Evolutionary conservation across 2,888 invertebrate species (phyloP).

Genomic region (Tenthredo amoena): DNA sequence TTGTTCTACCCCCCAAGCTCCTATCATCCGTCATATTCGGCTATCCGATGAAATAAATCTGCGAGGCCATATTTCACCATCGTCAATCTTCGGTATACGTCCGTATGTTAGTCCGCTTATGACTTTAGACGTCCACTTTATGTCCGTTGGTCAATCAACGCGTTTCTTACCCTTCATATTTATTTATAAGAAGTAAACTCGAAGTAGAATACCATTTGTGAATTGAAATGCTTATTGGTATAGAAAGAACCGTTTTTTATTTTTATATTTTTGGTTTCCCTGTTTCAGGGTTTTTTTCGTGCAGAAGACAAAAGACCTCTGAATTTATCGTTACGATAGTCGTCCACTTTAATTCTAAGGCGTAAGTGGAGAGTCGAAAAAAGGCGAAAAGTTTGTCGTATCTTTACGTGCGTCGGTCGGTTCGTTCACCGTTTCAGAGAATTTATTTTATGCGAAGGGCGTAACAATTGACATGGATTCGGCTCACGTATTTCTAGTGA

Average conservation of each 20-base stretch:
- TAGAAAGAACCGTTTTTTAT: too few species aligned
- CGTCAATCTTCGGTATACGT: conserved; percentile 17
- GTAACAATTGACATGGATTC: conserved; percentile 37
- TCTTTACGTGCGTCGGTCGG: background rate
- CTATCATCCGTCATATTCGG: conserved; percentile 24
- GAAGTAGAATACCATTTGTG: background rate
- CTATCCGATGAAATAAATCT: conserved; percentile 12
- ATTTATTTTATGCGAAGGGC: conserved; percentile 10
- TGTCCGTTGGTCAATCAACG: background rate
- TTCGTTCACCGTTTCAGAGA: conserved; percentile 8
- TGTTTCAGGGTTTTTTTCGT: background rate
- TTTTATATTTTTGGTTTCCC: background rate
- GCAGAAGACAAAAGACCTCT: background rate
- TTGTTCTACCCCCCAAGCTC: conserved; percentile 5
- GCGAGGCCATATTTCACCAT: conserved; percentile 10
- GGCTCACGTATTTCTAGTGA: conserved; percentile 41
- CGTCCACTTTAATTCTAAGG: background rate
- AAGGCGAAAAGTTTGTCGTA: conserved; percentile 9
- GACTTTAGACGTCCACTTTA: conserved; percentile 23
- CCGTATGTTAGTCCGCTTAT: background rate
- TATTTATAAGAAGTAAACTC: background rate
- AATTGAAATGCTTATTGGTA: background rate
- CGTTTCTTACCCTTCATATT: background rate
- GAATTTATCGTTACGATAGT: background rate
- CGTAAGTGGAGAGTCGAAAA: background rate